Percentiles rank a stretch among this genome's conserved stretches.
Conservation (phyloP, 2,888 invertebrate genomes). For the Meta bourneti region DNA sequence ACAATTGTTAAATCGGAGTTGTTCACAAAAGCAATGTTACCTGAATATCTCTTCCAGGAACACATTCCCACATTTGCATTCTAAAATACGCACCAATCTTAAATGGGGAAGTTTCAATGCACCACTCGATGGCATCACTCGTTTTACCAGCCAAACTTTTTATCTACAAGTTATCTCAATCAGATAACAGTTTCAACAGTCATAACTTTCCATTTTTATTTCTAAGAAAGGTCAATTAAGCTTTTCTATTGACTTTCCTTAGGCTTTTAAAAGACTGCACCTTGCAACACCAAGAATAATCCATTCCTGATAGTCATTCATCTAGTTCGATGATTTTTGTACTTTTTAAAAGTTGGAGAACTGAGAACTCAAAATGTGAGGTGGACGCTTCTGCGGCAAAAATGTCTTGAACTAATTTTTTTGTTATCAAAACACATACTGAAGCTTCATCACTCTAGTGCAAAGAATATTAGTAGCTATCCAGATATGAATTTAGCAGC, state of each 20-base stretch:
- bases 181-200: not conserved
- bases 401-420: no score
- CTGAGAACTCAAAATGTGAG: no score
- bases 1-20: not conserved
- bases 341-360: no score
- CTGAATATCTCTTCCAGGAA: constrained; percentile 74
- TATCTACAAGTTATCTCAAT: constrained; percentile 64
- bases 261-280: constrained; percentile 5
- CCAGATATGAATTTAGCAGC: no score
- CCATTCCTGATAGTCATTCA: no score
- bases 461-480: no score
- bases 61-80: constrained; percentile 76
- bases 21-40: constrained; percentile 30
- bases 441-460: no score
- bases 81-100: constrained; percentile 73
- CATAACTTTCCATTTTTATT: not conserved
- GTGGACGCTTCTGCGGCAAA: no score
- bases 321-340: no score
- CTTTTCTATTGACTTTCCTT: not conserved
- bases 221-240: not conserved
- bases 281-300: constrained; percentile 55
- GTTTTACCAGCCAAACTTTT: constrained; percentile 51
- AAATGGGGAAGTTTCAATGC: constrained; percentile 76
- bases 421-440: no score
- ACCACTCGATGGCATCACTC: constrained; percentile 59